phyloP scores from a whole-genome alignment of 2,113 vertebrate genomes.

The Myiagra hebetior region DNA sequence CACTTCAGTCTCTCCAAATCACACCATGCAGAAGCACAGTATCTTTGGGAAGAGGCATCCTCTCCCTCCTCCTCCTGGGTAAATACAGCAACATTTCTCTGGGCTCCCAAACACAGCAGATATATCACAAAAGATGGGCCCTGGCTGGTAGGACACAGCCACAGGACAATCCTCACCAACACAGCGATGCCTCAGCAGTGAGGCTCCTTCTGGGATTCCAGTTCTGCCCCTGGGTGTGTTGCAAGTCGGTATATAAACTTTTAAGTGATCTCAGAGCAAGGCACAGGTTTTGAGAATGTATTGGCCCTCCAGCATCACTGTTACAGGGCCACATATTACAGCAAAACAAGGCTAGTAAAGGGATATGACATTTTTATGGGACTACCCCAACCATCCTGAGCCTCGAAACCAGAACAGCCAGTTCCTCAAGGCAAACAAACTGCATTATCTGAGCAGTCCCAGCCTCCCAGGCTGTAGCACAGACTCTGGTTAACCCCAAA shows the following conservation, averaged over 20 bases:
- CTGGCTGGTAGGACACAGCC: background rate
- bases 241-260: background rate
- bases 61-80: background rate
- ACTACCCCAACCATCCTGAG: background rate
- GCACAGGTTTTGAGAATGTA: background rate
- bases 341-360: background rate
- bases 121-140: background rate
- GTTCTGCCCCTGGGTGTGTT: background rate
- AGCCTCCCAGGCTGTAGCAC: background rate
- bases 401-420: background rate
- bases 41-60: background rate
- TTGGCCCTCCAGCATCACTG: background rate
- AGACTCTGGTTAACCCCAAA: background rate
- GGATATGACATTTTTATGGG: background rate
- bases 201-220: background rate
- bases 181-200: background rate
- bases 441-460: background rate
- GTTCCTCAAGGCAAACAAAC: slow-evolving; percentile 1
- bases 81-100: background rate
- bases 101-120: background rate
- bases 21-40: rapidly evolving
- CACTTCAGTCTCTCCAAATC: background rate
- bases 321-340: background rate
- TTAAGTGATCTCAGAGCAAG: background rate
- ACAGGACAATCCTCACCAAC: background rate